Base-by-base conservation (phyloP, 2,113 vertebrate genomes). In the Passerina amoena region DNA sequence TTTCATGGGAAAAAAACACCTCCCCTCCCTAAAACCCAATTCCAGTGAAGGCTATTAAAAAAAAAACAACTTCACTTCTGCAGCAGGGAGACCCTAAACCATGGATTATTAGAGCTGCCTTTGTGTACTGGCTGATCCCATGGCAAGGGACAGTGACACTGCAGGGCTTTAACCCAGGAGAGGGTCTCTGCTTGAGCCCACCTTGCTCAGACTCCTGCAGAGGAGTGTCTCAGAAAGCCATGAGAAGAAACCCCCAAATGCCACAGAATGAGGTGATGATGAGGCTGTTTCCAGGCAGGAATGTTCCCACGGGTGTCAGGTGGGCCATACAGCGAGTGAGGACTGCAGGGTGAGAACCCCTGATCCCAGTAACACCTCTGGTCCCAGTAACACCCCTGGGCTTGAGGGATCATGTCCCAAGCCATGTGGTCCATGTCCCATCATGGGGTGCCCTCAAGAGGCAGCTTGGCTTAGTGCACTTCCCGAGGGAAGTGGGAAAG, bases 391-490 rank as follows among this genome's bases (percentile, higher is more conserved):
- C 15, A 5, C 22, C 13, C 0, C 3, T 6, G 23, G 14, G 9
- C 3, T 3, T 12, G 61, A 48, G 50, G 60, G 44, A 11, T 44
- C 0, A 0, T 27, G 38, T 47, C 31, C 17, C n/a, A 17, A 6
- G 40, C 48, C 18, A 0, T 14, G 56, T 47, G 65, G 37, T 5
- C 40, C 63, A 14, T 90, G 40, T 80, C 25, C 54, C 59, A 0
- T 90, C 71, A 11, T 5, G 68, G 88, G 71, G 13, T 90, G 95
- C 92, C 95, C 94, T 94, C 92, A 94, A 78, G 95, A 94, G 96
- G 95, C 80, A 86, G 71, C 68, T 80, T 70, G 86, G 50, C 79
- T 93, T 54, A 83, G 54, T 90, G 95, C 94, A 92, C 11, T 4
- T 88, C 80, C 84, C 88, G 4, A 48, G 91, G 81, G 89, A 94